Evolutionary conservation across 2,797 vertebrate genomes (phyloP).

Genomic region (Lagothrix lagotricha): DNA sequence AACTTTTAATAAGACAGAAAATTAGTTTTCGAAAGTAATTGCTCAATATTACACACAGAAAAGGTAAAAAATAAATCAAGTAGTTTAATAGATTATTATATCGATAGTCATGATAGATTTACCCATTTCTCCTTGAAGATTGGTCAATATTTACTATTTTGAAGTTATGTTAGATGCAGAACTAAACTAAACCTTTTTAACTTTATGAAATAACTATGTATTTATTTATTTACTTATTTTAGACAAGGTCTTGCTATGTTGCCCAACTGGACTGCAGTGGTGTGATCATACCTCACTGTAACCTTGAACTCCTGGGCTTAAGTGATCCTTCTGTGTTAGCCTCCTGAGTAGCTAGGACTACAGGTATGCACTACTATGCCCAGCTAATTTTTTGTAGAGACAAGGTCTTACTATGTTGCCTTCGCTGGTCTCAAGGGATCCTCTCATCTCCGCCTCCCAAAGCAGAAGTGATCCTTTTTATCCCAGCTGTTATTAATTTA

Average conservation of each 20-base stretch:
- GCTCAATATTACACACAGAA: background rate
- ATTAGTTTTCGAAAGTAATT: background rate
- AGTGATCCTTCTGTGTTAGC: background rate
- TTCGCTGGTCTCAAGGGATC: background rate
- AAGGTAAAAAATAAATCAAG: background rate
- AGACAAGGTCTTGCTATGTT: background rate
- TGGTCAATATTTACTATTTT: background rate
- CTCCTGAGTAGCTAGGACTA: background rate
- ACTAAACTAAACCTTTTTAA: background rate
- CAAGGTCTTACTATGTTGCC: background rate
- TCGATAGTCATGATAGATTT: background rate
- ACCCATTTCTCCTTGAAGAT: background rate
- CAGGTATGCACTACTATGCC: background rate
- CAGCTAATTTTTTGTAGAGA: background rate
- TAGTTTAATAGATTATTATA: background rate
- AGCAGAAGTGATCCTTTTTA: background rate
- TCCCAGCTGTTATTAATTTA: background rate
- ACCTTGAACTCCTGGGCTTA: background rate
- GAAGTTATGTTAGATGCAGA: background rate
- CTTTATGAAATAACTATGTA: background rate
- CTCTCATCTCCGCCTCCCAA: background rate
- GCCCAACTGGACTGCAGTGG: background rate
- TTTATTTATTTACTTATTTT: background rate
- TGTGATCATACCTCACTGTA: background rate
- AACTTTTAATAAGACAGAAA: background rate